Evolutionary conservation across 2,113 vertebrate species (phyloP), one percentile per base, ranked within the genome.

Genomic region (Pterophyllum scalare): DNA sequence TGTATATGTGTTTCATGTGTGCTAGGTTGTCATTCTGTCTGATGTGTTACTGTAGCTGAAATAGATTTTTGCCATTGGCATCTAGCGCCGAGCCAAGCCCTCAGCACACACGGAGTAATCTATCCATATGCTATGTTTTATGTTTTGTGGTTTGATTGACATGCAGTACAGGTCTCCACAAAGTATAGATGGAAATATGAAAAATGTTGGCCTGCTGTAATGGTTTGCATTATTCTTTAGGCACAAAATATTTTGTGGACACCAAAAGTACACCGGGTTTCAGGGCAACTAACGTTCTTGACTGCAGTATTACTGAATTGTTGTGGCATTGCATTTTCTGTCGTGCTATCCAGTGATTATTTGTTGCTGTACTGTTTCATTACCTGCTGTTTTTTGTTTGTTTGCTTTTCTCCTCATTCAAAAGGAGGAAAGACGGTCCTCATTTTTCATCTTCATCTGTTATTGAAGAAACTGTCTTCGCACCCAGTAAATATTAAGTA

Each of bases 1-100:
- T 82, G 43, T 64, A 20, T 75, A 46, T 70, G 40, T 33, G 14
- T 72, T 62, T 54, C 38, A 46, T 70, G 67, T 31, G 38, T 72
- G 78, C 22, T 17, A 54, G 52, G 46, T 52, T 35, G 59, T 24
- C 24, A 43, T 77, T 76, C 64, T 58, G 22, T 46, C 26, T 64
- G 40, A 17, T 79, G 72, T 49, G 46, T 84, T 26, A 58, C 5
- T 6, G 0, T n/a, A 70, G 82, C 59, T 19, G 12, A 79, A 61
- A 90, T 92, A 6, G 56, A 83, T 90, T 92, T 89, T 83, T 3
- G 84, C 82, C 43, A 2, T 80, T 65, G 75, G 87, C 83, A 65
- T 84, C 7, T 2, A 79, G 59, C 31, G 28, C 58, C 38, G 46
- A 84, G 79, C 20, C 60, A 28, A 87, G 80, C 62, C 81, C 40